Evolutionary conservation across 2,113 vertebrate genomes (phyloP), one percentile per base, ranked within the genome.

Genomic region (Tetrao urogallus): DNA sequence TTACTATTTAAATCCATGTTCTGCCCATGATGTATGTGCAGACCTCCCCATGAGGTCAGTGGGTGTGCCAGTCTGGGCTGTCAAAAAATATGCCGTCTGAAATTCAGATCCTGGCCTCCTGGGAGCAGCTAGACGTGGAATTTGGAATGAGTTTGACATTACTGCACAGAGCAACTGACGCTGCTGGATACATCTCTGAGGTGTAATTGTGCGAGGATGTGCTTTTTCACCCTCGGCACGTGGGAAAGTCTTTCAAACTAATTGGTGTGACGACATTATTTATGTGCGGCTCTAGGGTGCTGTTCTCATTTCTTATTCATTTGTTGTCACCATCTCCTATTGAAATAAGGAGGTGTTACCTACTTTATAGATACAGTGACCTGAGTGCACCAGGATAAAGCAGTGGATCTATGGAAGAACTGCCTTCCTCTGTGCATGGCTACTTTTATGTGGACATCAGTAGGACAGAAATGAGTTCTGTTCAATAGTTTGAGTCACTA

Each of bases 21-120:
- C 85, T 97, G 48, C 69, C 19, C 79, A 82, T 86, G 75, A 95
- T 92, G 79, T 90, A 95, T 69, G 79, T 86, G 65, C 69, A 95
- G 85, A 83, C 34, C 69, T 95, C 91, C 88, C 85, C 85, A 94
- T 96, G 95, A 97, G 57, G 85, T 97, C 96, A 97, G 82, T 42
- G 95, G 95, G 92, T 94, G 95, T 94, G 93, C 91, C 93, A 97
- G 89, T 91, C 89, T 92, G 69, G 61, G 48, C 52, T 93, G 95
- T 92, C 67, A 86, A 74, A 81, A 93, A 70, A 21, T 82, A 86
- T 9, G 50, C 50, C 89, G 34, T 74, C 63, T 93, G 89, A 94
- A 82, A 93, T 91, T 88, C 79, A 88, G 73, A 76, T 63, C 56
- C 69, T 50, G 22, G 50, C 10, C 60, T 74, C 79, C 6, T 36